Evolutionary conservation across 2,797 vertebrate genomes (phyloP).

Genomic region (Neopelma chrysocephalum): DNA sequence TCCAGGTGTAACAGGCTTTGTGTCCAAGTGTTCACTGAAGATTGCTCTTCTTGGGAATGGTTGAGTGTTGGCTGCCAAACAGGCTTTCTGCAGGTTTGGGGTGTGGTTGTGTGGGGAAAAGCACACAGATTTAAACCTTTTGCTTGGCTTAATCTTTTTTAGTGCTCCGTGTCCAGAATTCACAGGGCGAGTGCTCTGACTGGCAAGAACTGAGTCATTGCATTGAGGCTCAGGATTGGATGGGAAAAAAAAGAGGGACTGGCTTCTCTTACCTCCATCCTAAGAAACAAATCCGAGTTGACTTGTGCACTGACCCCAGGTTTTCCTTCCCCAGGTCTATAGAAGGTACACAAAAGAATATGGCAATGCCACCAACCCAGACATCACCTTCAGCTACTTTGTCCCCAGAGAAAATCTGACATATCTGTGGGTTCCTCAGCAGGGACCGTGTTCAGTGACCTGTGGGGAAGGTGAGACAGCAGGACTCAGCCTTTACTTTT

Average conservation of each 20-base stretch:
- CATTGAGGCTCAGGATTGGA: neutral
- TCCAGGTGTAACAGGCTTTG: neutral
- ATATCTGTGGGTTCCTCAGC: constrained; percentile 76
- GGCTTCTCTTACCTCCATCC: neutral
- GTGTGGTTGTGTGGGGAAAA: neutral
- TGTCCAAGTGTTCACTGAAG: neutral
- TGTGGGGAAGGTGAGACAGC: constrained; percentile 87
- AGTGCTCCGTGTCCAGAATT: neutral
- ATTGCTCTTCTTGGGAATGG: neutral
- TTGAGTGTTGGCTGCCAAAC: neutral
- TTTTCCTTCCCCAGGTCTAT: constrained; percentile 81
- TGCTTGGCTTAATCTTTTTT: neutral
- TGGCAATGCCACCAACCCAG: constrained; percentile 86
- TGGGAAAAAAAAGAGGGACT: neutral
- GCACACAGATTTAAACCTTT: neutral
- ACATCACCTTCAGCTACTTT: constrained; percentile 88
- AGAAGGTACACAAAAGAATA: constrained; percentile 89
- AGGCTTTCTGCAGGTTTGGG: neutral
- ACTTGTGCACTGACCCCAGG: neutral
- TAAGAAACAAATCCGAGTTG: neutral
- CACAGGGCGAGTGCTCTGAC: neutral
- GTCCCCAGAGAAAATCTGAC: constrained; percentile 51
- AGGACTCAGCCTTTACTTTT: neutral
- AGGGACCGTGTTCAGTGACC: constrained; percentile 85
- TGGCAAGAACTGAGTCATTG: neutral